Evolutionary conservation across 2,113 vertebrate genomes (phyloP).

Genomic region (Nannobrachium achirus): DNA sequence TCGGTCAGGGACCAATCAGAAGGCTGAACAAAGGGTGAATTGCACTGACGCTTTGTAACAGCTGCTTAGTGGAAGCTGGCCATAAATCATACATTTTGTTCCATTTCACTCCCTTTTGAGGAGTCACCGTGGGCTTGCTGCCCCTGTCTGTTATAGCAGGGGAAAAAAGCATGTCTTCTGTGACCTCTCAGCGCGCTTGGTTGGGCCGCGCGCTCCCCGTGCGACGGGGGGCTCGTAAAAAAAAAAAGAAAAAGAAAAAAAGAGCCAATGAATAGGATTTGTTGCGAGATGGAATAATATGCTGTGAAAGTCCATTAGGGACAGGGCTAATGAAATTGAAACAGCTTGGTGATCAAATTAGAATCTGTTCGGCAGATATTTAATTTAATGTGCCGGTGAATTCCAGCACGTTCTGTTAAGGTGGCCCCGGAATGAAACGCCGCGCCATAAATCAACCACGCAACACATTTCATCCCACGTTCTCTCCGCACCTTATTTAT

Average conservation of each 20-base stretch:
- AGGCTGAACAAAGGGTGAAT: no score
- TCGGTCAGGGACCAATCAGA: no score
- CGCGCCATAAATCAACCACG: constrained; percentile 65
- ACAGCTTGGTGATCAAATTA: constrained; percentile 81
- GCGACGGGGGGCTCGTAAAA: constrained; percentile 56
- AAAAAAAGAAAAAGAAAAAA: constrained; percentile 34
- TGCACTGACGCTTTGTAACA: constrained; percentile 36
- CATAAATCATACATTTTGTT: constrained; percentile 36
- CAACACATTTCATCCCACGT: constrained; percentile 40
- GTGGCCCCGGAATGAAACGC: constrained; percentile 72
- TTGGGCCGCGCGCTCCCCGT: constrained; percentile 34
- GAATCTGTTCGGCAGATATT: constrained; percentile 82
- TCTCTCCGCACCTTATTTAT: constrained; percentile 23
- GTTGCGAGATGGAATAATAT: constrained; percentile 70
- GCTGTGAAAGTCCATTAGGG: constrained; percentile 75
- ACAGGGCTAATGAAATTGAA: constrained; percentile 80
- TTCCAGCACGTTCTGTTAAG: constrained; percentile 80
- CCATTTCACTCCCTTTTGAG: constrained; percentile 11
- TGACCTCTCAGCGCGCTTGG: constrained; percentile 46
- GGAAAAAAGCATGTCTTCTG: constrained; percentile 4
- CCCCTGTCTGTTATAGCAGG: constrained; percentile 5
- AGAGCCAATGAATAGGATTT: constrained; percentile 74
- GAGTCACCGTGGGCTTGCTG: not conserved
- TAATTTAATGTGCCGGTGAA: constrained; percentile 82
- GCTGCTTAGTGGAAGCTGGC: constrained; percentile 24